These are phyloP conservation scores for Liparis tanakae DNA, from an alignment of 2,797 vertebrate species.

Conservation along the genomic window DNA sequence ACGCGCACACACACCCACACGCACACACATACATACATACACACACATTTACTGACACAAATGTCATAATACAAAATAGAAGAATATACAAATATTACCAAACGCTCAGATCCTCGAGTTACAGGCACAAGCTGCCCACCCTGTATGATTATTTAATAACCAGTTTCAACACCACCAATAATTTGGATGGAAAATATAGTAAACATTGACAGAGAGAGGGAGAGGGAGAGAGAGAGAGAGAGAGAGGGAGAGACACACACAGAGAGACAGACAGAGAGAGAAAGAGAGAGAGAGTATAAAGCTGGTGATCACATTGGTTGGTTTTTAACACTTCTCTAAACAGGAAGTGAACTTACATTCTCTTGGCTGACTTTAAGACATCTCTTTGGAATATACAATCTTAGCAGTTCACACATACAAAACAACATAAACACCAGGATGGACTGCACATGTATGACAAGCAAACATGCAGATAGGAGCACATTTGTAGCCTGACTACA, in stretches of 20 bases:
- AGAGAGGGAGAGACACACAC: slow-evolving; percentile 1
- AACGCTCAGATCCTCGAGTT: slow-evolving; percentile 44
- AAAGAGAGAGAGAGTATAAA: slow-evolving; percentile 17
- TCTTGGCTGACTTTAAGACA: slow-evolving; percentile 36
- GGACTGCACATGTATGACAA: slow-evolving; percentile 4
- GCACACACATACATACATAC: no score
- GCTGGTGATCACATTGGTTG: slow-evolving; percentile 56
- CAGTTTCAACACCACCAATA: slow-evolving; percentile 49
- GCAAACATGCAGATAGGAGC: slow-evolving; percentile 20
- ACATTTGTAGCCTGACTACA: slow-evolving; percentile 20
- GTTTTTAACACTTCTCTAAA: slow-evolving; percentile 36
- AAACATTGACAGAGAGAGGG: slow-evolving; percentile 7
- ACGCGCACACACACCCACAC: no score
- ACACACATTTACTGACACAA: slow-evolving; percentile 37
- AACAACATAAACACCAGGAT: slow-evolving; percentile 25
- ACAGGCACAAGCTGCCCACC: slow-evolving; percentile 45
- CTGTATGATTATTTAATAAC: slow-evolving; percentile 56
- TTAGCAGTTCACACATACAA: slow-evolving; percentile 43
- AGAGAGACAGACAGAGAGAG: neutral
- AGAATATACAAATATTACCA: slow-evolving; percentile 39
- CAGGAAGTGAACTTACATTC: slow-evolving; percentile 54
- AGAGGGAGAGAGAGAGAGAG: slow-evolving; percentile 8
- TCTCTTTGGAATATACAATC: slow-evolving; percentile 62
- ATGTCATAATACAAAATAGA: slow-evolving; percentile 51
- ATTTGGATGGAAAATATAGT: slow-evolving; percentile 24